Evolutionary conservation across 2,797 vertebrate species (phyloP).

Genomic region (Psittacula derbiana): DNA sequence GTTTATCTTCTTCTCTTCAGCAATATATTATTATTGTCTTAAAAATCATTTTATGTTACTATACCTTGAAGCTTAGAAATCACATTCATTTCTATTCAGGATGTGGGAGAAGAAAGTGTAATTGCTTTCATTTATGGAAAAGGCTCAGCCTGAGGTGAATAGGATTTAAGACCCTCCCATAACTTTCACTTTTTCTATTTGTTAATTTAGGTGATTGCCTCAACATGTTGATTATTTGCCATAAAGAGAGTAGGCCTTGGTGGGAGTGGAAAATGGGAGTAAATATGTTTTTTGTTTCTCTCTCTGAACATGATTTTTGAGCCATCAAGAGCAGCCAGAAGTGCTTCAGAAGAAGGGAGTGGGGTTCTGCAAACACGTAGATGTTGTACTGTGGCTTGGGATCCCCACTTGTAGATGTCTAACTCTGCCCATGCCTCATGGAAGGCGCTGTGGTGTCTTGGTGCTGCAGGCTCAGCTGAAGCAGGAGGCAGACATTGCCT

Average conservation of each 20-base stretch:
- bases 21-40: neutral
- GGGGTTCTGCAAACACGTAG: accelerated
- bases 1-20: neutral
- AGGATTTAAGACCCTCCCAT: neutral
- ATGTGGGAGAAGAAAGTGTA: neutral
- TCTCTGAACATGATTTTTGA: neutral
- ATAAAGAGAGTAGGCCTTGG: neutral
- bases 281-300: neutral
- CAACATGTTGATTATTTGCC: neutral
- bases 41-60: neutral
- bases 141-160: neutral
- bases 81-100: neutral
- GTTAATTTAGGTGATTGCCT: neutral
- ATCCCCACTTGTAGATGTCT: accelerated
- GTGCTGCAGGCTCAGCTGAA: accelerated
- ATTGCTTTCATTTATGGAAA: neutral
- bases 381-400: neutral
- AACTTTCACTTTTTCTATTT: neutral
- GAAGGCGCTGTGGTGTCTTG: neutral
- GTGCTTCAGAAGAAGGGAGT: neutral
- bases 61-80: neutral
- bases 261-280: neutral
- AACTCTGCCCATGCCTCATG: accelerated
- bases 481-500: accelerated
- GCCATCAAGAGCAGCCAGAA: neutral